Conservation (phyloP, 2,797 vertebrate species). For the Amblyraja radiata region DNA sequence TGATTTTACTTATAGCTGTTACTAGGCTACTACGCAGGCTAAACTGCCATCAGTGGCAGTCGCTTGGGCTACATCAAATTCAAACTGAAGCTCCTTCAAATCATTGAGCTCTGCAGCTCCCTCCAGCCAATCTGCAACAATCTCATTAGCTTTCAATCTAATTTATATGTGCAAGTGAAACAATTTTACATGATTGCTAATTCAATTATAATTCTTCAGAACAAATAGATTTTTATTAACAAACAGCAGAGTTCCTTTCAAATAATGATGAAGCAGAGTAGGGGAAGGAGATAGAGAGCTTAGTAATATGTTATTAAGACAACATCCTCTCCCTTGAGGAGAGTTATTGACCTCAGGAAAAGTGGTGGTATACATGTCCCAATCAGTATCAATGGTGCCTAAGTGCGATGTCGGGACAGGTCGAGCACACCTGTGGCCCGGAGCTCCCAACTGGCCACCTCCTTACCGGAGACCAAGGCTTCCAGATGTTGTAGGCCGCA, state of each 20-base stretch:
- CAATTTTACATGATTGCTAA: constrained; percentile 1
- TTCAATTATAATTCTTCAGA: constrained; percentile 26
- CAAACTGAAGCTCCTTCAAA: not conserved
- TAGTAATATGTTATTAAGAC: no score
- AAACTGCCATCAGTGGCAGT: not conserved
- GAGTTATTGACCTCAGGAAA: no score
- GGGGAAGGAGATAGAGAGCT: no score
- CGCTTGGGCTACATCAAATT: not conserved
- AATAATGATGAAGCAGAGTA: no score
- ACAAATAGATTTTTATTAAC: constrained; percentile 27
- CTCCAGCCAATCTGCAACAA: not conserved
- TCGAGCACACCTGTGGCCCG: no score
- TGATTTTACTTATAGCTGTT: not conserved
- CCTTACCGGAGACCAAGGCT: no score
- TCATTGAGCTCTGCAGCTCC: not conserved
- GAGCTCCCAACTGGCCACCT: no score
- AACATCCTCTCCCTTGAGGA: no score
- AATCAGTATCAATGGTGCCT: no score
- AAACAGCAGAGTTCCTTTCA: not conserved
- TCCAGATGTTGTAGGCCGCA: no score
- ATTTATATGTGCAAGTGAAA: not conserved
- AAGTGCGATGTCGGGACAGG: no score
- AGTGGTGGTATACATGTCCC: no score
- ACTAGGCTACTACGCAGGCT: not conserved
- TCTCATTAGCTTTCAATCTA: constrained; percentile 30